Evolutionary conservation across 1,140 invertebrate genomes (phyloP).

Genomic region (Chironomus striatipennis): DNA sequence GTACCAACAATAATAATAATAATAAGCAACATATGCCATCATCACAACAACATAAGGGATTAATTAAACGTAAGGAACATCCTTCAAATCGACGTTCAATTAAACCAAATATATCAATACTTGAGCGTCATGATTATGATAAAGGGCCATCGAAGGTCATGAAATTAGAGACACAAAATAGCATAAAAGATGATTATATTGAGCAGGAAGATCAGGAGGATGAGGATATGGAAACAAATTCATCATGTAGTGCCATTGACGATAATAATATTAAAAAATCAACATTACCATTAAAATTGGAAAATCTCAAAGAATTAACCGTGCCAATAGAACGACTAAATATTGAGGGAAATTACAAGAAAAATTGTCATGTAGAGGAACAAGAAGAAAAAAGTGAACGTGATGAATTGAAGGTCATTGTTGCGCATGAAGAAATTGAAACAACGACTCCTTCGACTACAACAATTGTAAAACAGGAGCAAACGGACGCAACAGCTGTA

Average conservation of each 20-base stretch:
- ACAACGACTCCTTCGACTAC: background rate
- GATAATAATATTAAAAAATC: background rate
- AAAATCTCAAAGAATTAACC: background rate
- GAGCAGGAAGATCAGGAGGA: background rate
- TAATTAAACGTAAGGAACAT: background rate
- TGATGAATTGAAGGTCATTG: background rate
- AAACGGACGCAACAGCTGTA: background rate
- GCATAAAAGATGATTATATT: background rate
- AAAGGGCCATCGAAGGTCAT: background rate
- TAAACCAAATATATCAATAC: background rate
- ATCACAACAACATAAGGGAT: background rate
- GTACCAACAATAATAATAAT: too few species aligned
- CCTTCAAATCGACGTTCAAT: background rate
- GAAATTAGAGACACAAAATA: background rate
- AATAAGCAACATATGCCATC: background rate
- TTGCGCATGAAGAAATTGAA: background rate
- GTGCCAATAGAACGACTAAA: conserved; percentile 4
- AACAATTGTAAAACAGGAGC: background rate
- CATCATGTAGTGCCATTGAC: background rate
- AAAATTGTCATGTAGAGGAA: too few species aligned
- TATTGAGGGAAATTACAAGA: background rate
- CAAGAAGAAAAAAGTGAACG: conserved; percentile 3
- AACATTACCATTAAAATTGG: background rate
- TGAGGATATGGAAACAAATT: background rate
- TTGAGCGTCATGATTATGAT: background rate